Conservation (phyloP, 2,888 invertebrate species). For the Dichetophora obliterata region DNA sequence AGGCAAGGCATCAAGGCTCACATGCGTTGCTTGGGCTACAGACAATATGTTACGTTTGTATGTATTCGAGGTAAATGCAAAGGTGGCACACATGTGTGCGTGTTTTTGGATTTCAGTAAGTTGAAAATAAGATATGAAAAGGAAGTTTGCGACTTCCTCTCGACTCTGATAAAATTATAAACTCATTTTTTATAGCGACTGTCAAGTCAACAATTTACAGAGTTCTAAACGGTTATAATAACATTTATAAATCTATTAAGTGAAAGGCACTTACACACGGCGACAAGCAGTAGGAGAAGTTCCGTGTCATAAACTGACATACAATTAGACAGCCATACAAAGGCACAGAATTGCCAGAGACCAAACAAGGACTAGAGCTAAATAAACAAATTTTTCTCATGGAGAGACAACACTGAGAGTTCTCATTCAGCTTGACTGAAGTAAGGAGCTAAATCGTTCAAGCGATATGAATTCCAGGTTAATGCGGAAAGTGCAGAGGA, state of each 20-base stretch:
- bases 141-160: background rate
- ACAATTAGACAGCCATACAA: background rate
- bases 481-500: background rate
- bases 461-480: too few species aligned
- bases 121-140: background rate
- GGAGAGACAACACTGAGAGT: background rate
- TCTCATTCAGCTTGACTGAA: background rate
- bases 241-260: conserved; percentile 26
- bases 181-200: background rate
- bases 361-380: background rate
- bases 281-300: background rate
- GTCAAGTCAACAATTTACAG: background rate
- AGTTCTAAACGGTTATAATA: background rate
- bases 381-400: background rate
- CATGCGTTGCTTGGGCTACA: background rate
- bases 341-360: background rate
- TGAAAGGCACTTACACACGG: background rate
- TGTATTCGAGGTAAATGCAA: background rate
- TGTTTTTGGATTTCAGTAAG: background rate
- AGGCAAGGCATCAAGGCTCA: background rate
- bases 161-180: background rate
- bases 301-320: background rate
- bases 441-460: background rate
- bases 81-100: background rate
- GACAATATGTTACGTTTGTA: background rate